Evolutionary conservation across 2,888 invertebrate genomes (phyloP), one percentile per base, ranked within the genome.

Genomic region (Mimumesa dahlbomi): DNA sequence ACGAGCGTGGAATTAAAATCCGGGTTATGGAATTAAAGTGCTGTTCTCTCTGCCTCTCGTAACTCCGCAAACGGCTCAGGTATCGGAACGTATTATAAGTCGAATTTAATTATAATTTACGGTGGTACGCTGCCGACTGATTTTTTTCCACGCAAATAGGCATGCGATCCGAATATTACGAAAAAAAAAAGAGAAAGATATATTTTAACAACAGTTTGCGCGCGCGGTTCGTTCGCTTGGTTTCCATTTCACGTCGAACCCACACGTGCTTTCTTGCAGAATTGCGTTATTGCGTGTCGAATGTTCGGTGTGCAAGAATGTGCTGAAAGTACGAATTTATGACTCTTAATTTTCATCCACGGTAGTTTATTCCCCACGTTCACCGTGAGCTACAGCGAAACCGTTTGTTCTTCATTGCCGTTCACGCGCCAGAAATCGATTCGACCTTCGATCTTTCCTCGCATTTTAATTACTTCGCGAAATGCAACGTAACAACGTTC

Each of bases 41-140:
- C 38, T 16, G 38, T 25, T 16, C 29, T 54, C 14, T 29, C 16
- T n/a, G 16, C 21, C 18, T 3, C 64, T 49, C 11, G 40, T 48
- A 21, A 29, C 36, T 25, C 19, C 38, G 45, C 38, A 50, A 68
- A 56, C 52, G 29, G 25, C 16, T 6, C 29, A 16, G 38, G 42
- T 52, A 36, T 21, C 54, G 53, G 34, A 16, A 4, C 3, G 38
- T 53, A 40, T 59, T 40, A 46, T 29, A 36, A 49, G 43, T 57
- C 59, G 34, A 16, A 52, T 65, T 65, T 70, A 73, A 76, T 76
- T 76, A 48, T 40, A 70, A 70, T 76, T 67, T 61, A 61, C 45
- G 5, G 52, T 31, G 25, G 40, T 22, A 25, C 40, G 29, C 21
- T n/a, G 43, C n/a, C 36, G 46, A 54, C n/a, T n/a, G n/a, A n/a